phyloP scores from a whole-genome alignment of 1,140 invertebrate genomes.

The Phymastichus coffea region DNA sequence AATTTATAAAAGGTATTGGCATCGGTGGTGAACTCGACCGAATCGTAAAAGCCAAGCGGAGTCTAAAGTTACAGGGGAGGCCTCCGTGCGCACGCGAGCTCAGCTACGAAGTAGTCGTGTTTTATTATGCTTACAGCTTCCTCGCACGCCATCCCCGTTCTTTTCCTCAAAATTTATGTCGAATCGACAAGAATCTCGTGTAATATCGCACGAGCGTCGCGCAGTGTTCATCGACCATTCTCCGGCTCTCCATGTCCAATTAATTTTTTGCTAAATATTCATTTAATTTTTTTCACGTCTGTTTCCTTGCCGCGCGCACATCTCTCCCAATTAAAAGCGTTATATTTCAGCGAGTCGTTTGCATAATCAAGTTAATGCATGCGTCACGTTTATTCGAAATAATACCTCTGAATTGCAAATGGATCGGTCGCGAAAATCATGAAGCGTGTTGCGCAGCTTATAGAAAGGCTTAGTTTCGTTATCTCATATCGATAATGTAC shows the following conservation, averaged over 20 bases:
- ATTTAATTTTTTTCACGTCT: background rate
- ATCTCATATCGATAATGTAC: too few relatives aligned
- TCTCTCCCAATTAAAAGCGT: slow-evolving; percentile 1
- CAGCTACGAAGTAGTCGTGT: slow-evolving; percentile 1
- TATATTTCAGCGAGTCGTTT: background rate
- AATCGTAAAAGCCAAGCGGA: background rate
- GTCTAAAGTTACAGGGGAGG: background rate
- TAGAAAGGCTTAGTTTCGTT: too few relatives aligned
- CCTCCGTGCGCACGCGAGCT: background rate
- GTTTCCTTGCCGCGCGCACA: background rate
- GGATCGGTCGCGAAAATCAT: background rate
- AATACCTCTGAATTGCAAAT: too few relatives aligned
- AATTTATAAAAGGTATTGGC: too few relatives aligned
- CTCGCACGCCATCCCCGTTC: slow-evolving; percentile 35
- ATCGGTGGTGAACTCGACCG: too few relatives aligned
- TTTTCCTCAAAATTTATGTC: slow-evolving; percentile 12
- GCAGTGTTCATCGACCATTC: background rate
- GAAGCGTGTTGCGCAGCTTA: too few relatives aligned
- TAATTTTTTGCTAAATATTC: slow-evolving; percentile 1
- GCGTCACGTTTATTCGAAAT: too few relatives aligned
- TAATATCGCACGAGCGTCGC: background rate
- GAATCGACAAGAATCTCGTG: slow-evolving; percentile 13
- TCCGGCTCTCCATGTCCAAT: background rate
- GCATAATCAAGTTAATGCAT: too few relatives aligned
- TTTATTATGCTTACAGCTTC: slow-evolving; percentile 36